Evolutionary conservation across 2,888 invertebrate species (phyloP).

Genomic region (Microctonus brassicae): DNA sequence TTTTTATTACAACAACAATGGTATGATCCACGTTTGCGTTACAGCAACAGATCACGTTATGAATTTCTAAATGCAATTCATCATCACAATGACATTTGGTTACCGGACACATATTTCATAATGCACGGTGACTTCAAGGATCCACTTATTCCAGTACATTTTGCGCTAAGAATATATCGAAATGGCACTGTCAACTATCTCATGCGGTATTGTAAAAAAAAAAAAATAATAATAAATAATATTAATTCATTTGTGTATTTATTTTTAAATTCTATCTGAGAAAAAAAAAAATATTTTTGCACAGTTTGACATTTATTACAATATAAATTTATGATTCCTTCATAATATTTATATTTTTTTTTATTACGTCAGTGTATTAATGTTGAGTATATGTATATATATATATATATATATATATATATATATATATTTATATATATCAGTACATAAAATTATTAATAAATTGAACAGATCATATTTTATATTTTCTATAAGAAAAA

Average conservation of each 20-base stretch:
- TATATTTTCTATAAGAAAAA: background rate
- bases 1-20: slow-evolving; percentile 94
- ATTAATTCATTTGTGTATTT: no score
- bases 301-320: no score
- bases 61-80: slow-evolving; percentile 93
- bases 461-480: background rate
- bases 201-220: slow-evolving; percentile 77
- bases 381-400: no score
- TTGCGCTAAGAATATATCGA: slow-evolving; percentile 90
- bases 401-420: no score
- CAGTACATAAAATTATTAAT: no score
- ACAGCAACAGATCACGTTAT: slow-evolving; percentile 89
- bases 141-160: slow-evolving; percentile 92
- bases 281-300: no score
- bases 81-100: slow-evolving; percentile 92
- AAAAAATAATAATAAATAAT: background rate
- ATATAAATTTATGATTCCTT: no score
- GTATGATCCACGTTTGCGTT: slow-evolving; percentile 90
- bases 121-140: slow-evolving; percentile 98
- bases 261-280: no score
- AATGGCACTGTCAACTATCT: slow-evolving; percentile 95
- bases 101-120: slow-evolving; percentile 95
- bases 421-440: no score
- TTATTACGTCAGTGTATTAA: no score
- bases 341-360: no score